Percentiles rank a stretch among this genome's conserved stretches.
Evolutionary conservation across 2,113 vertebrate species (phyloP).

Genomic region (Phalacrocorax brasilianus): DNA sequence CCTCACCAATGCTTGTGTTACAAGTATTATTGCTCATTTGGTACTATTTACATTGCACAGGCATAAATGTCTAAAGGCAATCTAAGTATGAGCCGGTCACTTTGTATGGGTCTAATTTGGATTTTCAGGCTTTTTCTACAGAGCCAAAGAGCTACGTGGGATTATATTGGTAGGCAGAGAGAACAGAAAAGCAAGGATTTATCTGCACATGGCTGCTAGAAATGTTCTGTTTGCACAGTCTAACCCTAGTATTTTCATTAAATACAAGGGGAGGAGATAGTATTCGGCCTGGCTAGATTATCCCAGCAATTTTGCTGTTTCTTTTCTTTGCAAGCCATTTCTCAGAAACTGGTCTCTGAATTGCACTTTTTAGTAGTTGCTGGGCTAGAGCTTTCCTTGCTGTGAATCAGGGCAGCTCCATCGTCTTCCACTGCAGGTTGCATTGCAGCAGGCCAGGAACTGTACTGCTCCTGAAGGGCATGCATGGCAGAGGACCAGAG

Average conservation of each 20-base stretch:
- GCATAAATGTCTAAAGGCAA: not conserved
- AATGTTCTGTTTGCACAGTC: not conserved
- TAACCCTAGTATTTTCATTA: not conserved
- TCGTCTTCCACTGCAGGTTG: not conserved
- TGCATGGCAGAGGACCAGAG: not conserved
- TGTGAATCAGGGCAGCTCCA: not conserved
- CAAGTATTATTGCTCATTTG: constrained; percentile 3
- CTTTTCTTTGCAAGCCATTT: not conserved
- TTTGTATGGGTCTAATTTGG: not conserved
- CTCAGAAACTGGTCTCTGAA: not conserved
- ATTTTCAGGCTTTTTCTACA: not conserved
- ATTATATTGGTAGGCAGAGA: not conserved
- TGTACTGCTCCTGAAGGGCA: not conserved
- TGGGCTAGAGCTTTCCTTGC: not conserved
- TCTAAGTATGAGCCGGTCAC: not conserved
- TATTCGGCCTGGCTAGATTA: not conserved
- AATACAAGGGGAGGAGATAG: not conserved
- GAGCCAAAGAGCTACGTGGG: not conserved
- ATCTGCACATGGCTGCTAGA: not conserved
- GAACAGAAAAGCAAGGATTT: not conserved
- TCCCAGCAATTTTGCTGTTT: not conserved
- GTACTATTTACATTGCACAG: not conserved
- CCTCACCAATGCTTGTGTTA: not conserved
- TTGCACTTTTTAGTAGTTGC: not conserved
- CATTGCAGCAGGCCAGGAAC: not conserved